Evolutionary conservation across 1,140 invertebrate species (phyloP).

Genomic region (Drosophila baimaii): DNA sequence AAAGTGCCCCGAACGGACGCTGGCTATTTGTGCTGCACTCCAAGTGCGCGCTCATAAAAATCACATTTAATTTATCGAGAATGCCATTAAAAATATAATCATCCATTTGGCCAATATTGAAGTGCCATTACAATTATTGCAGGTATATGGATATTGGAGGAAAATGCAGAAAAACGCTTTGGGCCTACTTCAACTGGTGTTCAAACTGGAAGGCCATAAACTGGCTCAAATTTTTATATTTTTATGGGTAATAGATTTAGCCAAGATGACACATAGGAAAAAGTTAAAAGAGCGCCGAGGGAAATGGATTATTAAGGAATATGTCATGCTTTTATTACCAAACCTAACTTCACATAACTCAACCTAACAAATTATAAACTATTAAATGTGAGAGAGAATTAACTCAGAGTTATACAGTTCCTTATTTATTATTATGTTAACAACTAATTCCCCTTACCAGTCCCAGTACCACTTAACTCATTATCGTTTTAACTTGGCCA

Average conservation of each 20-base stretch:
- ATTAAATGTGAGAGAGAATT: too few relatives aligned
- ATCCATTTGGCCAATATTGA: slow-evolving; percentile 55
- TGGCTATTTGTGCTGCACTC: slow-evolving; percentile 40
- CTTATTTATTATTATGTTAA: too few relatives aligned
- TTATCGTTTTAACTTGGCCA: slow-evolving; percentile 11
- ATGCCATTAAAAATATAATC: slow-evolving; percentile 56
- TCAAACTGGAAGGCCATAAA: not conserved
- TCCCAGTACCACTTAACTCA: not conserved
- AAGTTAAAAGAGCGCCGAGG: not conserved
- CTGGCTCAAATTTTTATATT: not conserved
- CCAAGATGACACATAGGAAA: not conserved
- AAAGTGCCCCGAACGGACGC: slow-evolving; percentile 27
- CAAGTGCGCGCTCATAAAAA: slow-evolving; percentile 50
- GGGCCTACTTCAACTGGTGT: not conserved
- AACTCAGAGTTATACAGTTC: too few relatives aligned
- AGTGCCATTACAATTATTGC: slow-evolving; percentile 55
- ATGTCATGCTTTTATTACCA: too few relatives aligned
- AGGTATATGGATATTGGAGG: not conserved
- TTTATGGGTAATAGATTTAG: slow-evolving; percentile 22
- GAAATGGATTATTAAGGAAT: not conserved
- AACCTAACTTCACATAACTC: too few relatives aligned
- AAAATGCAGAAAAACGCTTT: not conserved
- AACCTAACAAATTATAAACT: too few relatives aligned
- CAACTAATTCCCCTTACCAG: not conserved
- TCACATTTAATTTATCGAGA: slow-evolving; percentile 63